Evolutionary conservation across 1,140 invertebrate genomes (phyloP).

Genomic region (Chelonus insularis): DNA sequence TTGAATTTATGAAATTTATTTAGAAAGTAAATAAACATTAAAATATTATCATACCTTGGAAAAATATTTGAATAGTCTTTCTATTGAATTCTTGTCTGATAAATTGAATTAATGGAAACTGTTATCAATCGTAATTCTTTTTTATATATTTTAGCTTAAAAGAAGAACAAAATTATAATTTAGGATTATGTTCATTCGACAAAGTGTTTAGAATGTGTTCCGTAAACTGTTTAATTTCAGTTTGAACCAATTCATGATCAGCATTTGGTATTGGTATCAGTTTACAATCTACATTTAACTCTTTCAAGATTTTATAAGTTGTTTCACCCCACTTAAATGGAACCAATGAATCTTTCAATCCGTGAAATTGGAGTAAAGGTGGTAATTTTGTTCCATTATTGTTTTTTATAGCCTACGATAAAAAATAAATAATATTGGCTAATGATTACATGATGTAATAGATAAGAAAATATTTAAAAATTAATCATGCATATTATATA

Average conservation of each 20-base stretch:
- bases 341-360: slow-evolving; percentile 60
- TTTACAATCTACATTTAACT: not conserved
- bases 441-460: not conserved
- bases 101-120: too few species aligned
- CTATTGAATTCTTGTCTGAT: too few species aligned
- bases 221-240: slow-evolving; percentile 24
- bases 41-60: too few species aligned
- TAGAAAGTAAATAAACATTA: too few species aligned
- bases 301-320: slow-evolving; percentile 47
- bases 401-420: slow-evolving; percentile 34
- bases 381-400: slow-evolving; percentile 28
- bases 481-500: slow-evolving; percentile 4
- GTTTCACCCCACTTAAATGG: slow-evolving; percentile 61
- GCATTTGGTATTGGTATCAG: not conserved
- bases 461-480: not conserved
- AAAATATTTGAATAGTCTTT: too few species aligned
- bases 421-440: slow-evolving; percentile 5
- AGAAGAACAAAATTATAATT: too few species aligned
- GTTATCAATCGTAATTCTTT: too few species aligned
- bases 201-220: too few species aligned
- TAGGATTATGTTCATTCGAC: too few species aligned
- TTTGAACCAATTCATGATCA: not conserved
- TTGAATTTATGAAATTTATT: too few species aligned
- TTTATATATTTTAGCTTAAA: too few species aligned
- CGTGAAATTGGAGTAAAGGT: slow-evolving; percentile 53